A percentile compares a stretch with the other conserved stretches of the same genome.
Conservation (phyloP, 2,888 invertebrate genomes). For the Amiota minor region DNA sequence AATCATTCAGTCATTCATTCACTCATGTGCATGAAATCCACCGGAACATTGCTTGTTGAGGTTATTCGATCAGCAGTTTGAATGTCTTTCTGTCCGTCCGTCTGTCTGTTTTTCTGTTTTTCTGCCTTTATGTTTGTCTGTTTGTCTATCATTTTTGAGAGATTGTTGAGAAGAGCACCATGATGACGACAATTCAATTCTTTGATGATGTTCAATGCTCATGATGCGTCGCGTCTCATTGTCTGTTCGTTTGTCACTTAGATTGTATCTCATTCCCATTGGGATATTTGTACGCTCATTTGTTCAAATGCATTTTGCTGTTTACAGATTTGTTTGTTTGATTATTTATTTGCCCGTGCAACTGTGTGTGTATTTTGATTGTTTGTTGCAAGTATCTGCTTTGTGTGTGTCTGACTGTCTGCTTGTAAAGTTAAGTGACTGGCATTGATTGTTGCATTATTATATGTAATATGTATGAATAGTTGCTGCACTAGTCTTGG, state of each 20-base stretch:
- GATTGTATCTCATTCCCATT: neutral
- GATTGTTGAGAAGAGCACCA: neutral
- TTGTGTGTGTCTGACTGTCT: neutral
- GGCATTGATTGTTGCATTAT: neutral
- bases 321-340: neutral
- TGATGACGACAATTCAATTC: neutral
- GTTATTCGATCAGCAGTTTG: neutral
- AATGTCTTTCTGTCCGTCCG: neutral
- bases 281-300: neutral
- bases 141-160: no score
- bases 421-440: neutral
- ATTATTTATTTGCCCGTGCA: neutral
- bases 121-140: neutral
- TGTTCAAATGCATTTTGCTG: neutral
- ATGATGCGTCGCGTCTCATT: neutral
- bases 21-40: neutral
- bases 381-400: neutral
- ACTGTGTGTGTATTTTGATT: neutral
- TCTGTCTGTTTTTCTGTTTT: no score
- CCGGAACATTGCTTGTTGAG: neutral
- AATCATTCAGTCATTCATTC: neutral
- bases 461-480: no score
- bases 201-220: constrained; percentile 1
- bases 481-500: neutral
- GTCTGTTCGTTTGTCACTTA: constrained; percentile 2